Evolutionary conservation across 2,888 invertebrate genomes (phyloP).

Genomic region (Caenorhabditis sinica): DNA sequence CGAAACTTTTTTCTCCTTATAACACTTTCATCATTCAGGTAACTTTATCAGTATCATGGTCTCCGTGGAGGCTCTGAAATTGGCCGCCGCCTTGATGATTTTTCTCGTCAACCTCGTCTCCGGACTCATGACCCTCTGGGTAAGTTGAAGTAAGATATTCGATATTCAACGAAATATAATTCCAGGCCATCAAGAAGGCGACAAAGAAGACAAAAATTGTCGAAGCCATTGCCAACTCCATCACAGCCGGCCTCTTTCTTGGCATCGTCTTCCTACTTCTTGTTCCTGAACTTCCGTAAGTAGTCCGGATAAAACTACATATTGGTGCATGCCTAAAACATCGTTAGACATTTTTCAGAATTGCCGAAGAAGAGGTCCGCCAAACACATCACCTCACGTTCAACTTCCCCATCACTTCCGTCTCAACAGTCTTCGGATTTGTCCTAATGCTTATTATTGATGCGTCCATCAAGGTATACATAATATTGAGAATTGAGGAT

Average conservation of each 20-base stretch:
- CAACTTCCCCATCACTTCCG: not conserved
- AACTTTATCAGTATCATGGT: too few species aligned
- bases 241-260: conserved; percentile 17
- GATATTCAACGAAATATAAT: not conserved
- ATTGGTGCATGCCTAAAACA: too few species aligned
- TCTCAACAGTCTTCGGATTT: not conserved
- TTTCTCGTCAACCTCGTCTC: too few species aligned
- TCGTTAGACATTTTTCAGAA: not conserved
- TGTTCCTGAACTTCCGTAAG: conserved; percentile 15
- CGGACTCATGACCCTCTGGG: not conserved
- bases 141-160: not conserved
- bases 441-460: not conserved
- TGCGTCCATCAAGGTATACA: not conserved
- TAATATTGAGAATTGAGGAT: not conserved
- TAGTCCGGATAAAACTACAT: not conserved
- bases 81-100: too few species aligned
- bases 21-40: too few species aligned
- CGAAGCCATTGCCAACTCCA: not conserved
- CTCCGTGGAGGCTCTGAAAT: too few species aligned
- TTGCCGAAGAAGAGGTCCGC: not conserved
- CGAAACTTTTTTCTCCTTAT: too few species aligned
- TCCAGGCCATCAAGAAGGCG: conserved; percentile 1
- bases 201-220: not conserved
- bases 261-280: conserved; percentile 14
- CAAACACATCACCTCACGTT: not conserved